Conservation (phyloP, 1,140 invertebrate species). For the Manduca sexta region DNA sequence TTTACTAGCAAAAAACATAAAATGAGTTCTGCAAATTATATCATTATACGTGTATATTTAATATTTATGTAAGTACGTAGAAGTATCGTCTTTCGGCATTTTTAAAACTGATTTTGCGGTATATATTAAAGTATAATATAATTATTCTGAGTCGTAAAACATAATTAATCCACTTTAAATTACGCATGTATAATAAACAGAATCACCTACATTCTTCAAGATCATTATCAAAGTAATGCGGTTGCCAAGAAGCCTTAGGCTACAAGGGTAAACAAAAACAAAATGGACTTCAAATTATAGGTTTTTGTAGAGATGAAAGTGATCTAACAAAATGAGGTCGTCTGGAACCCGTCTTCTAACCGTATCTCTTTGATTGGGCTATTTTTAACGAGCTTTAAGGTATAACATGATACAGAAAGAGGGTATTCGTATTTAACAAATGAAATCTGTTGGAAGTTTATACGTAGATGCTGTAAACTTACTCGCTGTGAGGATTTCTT, state of each 20-base stretch:
- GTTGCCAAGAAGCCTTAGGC: slow-evolving; percentile 1
- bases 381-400: not conserved
- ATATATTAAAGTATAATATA: too few relatives aligned
- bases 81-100: too few relatives aligned
- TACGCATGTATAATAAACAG: too few relatives aligned
- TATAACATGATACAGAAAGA: slow-evolving; percentile 2
- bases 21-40: too few relatives aligned
- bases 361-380: not conserved
- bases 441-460: slow-evolving; percentile 9
- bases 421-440: not conserved
- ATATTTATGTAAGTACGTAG: not conserved
- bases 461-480: slow-evolving; percentile 4
- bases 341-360: not conserved
- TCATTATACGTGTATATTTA: not conserved
- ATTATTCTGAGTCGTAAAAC: too few relatives aligned
- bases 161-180: too few relatives aligned
- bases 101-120: too few relatives aligned
- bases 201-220: slow-evolving; percentile 3
- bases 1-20: too few relatives aligned
- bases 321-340: not conserved
- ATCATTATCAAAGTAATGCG: slow-evolving; percentile 7
- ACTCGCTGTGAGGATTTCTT: not conserved
- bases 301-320: not conserved
- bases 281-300: not conserved
- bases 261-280: not conserved